A percentile compares a stretch with the other conserved stretches of the same genome.
phyloP scores from a whole-genome alignment of 1,140 invertebrate species.

The Triops cancriformis region DNA sequence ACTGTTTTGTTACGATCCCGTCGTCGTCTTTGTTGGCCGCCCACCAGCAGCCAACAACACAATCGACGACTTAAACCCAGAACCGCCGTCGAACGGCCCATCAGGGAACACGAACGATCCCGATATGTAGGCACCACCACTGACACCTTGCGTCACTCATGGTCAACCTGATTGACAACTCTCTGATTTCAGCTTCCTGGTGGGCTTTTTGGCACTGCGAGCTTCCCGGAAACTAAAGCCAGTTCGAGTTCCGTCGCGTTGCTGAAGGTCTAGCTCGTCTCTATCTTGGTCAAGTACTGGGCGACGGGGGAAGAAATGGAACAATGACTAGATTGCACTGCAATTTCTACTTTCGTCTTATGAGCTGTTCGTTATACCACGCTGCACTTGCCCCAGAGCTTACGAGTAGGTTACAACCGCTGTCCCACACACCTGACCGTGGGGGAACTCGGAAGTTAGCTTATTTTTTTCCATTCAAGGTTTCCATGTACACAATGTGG shows the following conservation, averaged over 20 bases:
- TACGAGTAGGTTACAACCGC: neutral
- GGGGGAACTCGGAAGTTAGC: too few species aligned
- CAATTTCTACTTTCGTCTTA: conserved; percentile 11
- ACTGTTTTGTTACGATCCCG: conserved; percentile 29
- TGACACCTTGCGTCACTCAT: neutral
- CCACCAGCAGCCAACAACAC: conserved; percentile 7
- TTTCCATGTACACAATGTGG: too few species aligned
- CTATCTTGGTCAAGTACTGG: neutral
- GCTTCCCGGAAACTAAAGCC: neutral
- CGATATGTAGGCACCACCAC: neutral
- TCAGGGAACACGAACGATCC: neutral
- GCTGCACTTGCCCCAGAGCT: neutral
- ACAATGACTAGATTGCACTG: conserved; percentile 1
- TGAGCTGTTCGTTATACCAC: neutral
- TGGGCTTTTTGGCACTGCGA: too few species aligned
- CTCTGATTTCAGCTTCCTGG: too few species aligned
- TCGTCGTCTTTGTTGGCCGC: conserved; percentile 19
- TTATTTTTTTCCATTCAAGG: too few species aligned
- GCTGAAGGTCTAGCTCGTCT: neutral
- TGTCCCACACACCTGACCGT: too few species aligned
- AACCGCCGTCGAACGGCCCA: neutral
- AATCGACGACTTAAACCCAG: neutral
- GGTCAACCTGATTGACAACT: neutral
- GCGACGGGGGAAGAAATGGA: neutral
- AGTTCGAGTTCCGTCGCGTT: neutral